A percentile compares a stretch with the other conserved stretches of the same genome.
Conservation (phyloP, 2,888 invertebrate species). For the Lymantria dispar region DNA sequence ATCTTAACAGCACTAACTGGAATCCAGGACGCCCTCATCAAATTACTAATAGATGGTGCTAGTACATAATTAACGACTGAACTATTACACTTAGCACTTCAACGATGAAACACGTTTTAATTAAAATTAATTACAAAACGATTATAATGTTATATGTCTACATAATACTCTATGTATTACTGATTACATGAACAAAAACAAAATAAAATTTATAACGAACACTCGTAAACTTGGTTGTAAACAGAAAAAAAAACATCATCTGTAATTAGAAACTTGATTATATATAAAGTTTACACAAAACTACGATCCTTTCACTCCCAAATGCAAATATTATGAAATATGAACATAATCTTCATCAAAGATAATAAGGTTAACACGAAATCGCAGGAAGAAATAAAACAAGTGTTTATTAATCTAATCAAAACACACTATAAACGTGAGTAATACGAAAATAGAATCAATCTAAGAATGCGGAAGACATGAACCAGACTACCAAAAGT, state of each 20-base stretch:
- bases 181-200: background rate
- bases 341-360: slow-evolving; percentile 15
- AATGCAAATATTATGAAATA: slow-evolving; percentile 4
- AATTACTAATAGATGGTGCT: no score
- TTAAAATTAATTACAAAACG: background rate
- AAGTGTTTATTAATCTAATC: slow-evolving; percentile 42
- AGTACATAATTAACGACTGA: no score
- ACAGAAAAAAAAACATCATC: background rate
- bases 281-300: background rate
- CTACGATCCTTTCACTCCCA: background rate
- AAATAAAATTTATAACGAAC: background rate
- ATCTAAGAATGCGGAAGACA: slow-evolving; percentile 70
- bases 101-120: no score
- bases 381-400: slow-evolving; percentile 52
- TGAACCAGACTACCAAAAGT: slow-evolving; percentile 50
- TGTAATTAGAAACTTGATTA: background rate
- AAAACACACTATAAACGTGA: slow-evolving; percentile 52
- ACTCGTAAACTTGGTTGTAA: background rate
- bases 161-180: background rate
- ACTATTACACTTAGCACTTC: background rate
- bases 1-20: no score
- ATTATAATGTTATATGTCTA: background rate
- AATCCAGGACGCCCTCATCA: no score
- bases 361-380: slow-evolving; percentile 32
- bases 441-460: slow-evolving; percentile 61